Conservation (phyloP, 2,113 vertebrate species). For the Dryoscopus gambensis region DNA sequence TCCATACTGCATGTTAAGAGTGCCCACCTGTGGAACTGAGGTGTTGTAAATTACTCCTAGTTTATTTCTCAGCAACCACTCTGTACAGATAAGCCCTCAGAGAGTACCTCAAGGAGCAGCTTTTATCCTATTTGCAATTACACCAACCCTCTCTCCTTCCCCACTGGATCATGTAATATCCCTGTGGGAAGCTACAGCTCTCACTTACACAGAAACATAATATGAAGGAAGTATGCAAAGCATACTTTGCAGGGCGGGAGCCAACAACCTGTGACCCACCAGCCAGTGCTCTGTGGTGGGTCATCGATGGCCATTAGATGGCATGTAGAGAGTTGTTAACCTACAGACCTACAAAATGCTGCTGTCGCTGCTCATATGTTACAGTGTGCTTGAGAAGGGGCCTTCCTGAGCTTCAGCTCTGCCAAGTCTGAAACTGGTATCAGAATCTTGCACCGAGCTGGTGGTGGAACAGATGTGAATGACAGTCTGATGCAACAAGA, state of each 20-base stretch:
- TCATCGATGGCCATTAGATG: background rate
- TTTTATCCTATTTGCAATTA: background rate
- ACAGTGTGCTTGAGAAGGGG: background rate
- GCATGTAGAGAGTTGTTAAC: background rate
- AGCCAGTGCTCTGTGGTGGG: background rate
- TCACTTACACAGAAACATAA: background rate
- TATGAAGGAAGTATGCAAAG: background rate
- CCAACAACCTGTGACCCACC: background rate
- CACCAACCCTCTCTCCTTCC: background rate
- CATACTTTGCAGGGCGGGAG: background rate
- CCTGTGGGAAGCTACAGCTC: background rate
- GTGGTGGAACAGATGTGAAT: background rate
- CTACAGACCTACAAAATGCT: background rate
- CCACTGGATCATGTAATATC: background rate
- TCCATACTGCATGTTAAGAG: constrained; percentile 18
- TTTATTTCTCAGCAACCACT: background rate
- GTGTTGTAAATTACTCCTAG: background rate
- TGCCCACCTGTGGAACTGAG: constrained; percentile 45
- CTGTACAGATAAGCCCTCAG: background rate
- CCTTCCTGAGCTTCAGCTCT: background rate
- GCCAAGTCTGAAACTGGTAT: background rate
- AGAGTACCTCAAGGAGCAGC: background rate
- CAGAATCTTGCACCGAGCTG: background rate
- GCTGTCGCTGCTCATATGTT: background rate
- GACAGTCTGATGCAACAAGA: background rate